These are phyloP conservation scores for Nettapus auritus DNA, from an alignment of 2,113 vertebrate genomes.

Conservation along the genomic window DNA sequence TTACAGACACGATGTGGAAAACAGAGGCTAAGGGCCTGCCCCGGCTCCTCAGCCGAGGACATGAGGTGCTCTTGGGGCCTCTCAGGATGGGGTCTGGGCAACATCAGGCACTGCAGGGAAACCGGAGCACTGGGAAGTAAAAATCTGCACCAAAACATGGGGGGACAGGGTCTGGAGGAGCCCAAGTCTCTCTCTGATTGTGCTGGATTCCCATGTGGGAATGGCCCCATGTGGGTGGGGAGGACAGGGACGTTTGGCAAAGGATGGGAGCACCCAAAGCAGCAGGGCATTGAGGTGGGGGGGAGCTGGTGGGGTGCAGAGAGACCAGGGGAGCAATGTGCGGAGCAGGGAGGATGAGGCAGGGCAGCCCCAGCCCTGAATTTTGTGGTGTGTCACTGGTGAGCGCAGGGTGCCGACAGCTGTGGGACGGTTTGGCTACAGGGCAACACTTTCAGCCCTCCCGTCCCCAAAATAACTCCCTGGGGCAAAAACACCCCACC, in stretches of 20 bases:
- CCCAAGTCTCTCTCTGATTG: too few species aligned
- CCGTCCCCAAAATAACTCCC: too few species aligned
- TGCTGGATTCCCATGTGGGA: too few species aligned
- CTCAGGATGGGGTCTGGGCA: not conserved
- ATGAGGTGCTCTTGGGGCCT: accelerated
- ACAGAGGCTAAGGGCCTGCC: not conserved
- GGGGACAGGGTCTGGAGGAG: too few species aligned
- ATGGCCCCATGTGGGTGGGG: not conserved
- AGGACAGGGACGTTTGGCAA: too few species aligned
- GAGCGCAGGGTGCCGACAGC: too few species aligned
- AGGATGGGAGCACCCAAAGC: not conserved
- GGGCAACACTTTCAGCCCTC: too few species aligned
- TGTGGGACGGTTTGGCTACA: too few species aligned
- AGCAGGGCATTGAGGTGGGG: not conserved
- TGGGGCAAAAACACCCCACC: too few species aligned
- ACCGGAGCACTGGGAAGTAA: not conserved
- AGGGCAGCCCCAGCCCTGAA: not conserved
- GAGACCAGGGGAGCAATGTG: not conserved
- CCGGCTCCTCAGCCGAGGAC: not conserved
- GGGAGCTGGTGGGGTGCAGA: not conserved
- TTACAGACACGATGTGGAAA: not conserved
- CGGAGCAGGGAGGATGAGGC: not conserved
- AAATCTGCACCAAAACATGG: not conserved
- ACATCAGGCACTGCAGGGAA: not conserved
- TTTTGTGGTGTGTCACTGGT: too few species aligned